Conservation (phyloP, 2,797 vertebrate genomes). For the Acropternis orthonyx region DNA sequence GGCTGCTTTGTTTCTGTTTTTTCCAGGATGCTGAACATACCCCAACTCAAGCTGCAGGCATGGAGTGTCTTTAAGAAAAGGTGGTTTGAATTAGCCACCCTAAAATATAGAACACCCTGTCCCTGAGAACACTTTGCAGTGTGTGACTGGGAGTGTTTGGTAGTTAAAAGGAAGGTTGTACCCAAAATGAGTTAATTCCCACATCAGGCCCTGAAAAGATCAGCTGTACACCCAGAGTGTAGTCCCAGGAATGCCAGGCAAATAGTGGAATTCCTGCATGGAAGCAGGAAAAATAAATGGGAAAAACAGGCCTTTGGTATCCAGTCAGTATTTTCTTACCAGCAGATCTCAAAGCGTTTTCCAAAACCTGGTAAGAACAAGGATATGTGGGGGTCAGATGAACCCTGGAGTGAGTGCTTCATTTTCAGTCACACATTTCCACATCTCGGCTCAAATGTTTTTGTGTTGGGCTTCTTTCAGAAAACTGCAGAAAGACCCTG, state of each 20-base stretch:
- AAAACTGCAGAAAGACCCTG: conserved; percentile 68
- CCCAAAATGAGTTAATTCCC: not conserved
- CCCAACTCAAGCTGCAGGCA: not conserved
- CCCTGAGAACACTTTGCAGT: not conserved
- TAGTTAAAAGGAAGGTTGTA: not conserved
- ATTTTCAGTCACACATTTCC: conserved; percentile 54
- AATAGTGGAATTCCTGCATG: not conserved
- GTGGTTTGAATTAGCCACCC: conserved; percentile 8
- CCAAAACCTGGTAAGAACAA: not conserved
- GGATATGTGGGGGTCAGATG: not conserved
- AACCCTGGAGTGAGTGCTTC: not conserved
- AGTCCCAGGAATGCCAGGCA: not conserved
- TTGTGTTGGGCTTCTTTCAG: conserved; percentile 66
- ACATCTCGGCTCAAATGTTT: conserved; percentile 65
- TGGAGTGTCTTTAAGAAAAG: not conserved
- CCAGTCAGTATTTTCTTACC: not conserved
- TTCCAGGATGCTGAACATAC: not conserved
- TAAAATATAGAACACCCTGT: not conserved
- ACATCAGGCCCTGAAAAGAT: not conserved
- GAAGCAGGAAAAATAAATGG: not conserved
- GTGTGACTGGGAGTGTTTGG: not conserved
- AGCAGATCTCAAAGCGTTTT: not conserved
- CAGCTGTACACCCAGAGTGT: not conserved
- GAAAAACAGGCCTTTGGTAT: not conserved
- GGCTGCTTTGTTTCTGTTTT: not conserved